Conservation (phyloP, 64 coral and sea anemone genomes). For the Montipora foliosa region DNA sequence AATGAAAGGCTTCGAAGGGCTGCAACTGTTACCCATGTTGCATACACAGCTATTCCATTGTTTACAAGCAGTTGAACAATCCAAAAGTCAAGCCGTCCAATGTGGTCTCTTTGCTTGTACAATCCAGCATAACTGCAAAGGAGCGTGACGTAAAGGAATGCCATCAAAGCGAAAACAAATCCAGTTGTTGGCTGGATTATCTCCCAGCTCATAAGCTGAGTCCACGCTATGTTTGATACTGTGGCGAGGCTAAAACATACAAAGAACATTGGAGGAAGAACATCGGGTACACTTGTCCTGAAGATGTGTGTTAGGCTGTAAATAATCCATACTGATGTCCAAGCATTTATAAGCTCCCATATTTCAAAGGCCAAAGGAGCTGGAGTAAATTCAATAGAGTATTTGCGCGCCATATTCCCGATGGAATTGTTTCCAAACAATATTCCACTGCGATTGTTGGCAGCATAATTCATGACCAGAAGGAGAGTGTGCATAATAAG, state of each 20-base stretch:
- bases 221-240: conserved; percentile 19
- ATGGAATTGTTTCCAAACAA: conserved; percentile 42
- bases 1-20: conserved; percentile 25
- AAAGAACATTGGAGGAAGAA: conserved; percentile 42
- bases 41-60: conserved; percentile 48
- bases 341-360: conserved; percentile 55
- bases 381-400: conserved; percentile 48
- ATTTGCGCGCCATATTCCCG: conserved; percentile 41
- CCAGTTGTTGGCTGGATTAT: conserved; percentile 3
- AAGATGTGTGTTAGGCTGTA: conserved; percentile 48
- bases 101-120: conserved; percentile 15
- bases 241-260: conserved; percentile 44
- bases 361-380: conserved; percentile 31
- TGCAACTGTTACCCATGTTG: conserved; percentile 41
- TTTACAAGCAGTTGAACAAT: conserved; percentile 48
- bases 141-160: conserved; percentile 45
- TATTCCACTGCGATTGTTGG: conserved; percentile 21
- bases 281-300: conserved; percentile 22
- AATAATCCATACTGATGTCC: conserved; percentile 54
- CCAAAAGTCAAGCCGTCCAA: conserved; percentile 41
- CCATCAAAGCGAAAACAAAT: neutral
- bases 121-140: conserved; percentile 43
- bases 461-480: conserved; percentile 39
- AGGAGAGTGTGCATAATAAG: conserved; percentile 33
- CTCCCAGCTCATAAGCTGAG: conserved; percentile 30